Base-by-base conservation (phyloP, 2,888 invertebrate species). In the Matsumyia berberina region DNA sequence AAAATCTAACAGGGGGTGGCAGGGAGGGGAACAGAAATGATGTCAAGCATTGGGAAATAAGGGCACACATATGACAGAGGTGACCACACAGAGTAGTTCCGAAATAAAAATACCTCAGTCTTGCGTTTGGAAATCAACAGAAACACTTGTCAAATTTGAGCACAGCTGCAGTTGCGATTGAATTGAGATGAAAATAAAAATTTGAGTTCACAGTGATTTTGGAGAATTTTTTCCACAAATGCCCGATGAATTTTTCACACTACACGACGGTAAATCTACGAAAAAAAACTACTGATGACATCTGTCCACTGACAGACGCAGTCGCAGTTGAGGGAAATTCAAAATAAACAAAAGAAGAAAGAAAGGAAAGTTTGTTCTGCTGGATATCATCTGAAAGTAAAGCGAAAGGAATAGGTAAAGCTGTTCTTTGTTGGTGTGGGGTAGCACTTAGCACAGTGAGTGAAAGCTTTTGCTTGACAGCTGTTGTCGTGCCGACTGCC, bases 261-360 rank as follows among this genome's bases (percentile, higher is more conserved):
- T 64, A 42, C 55, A 55, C 83, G 24, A 73, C 15, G 42, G 44
- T 51, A 72, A 78, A 31, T 64, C 4, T 62, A 11, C 62, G 62
- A 24, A 24, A 24, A 24, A 24, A 58, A 69, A 78, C 72, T 69
- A 53, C 62, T 29, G 55, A 51, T 79, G 83, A 69, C 66, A 77
- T 55, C 37, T 49, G 44, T 15, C 17, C 7, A 37, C 24, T 83
- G 83, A 83, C 78, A 78, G 73, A 73, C 83, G 83, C 83, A 83
- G 83, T 6, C 83, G 78, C 83, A 83, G 57, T 83, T 6, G 58
- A 35, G 42, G 62, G 39, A 60, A 62, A 60, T 15, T 46, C 35
- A 42, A 57, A 62, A 37, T 42, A 76, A 76, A 66, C 24, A 12
- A 29, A 42, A 66, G 49, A 53, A 60, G 35, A 58, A 72, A 79